Evolutionary conservation across 1,140 invertebrate species (phyloP), one percentile per base, ranked within the genome.

Genomic region (Aphidius ervi): DNA sequence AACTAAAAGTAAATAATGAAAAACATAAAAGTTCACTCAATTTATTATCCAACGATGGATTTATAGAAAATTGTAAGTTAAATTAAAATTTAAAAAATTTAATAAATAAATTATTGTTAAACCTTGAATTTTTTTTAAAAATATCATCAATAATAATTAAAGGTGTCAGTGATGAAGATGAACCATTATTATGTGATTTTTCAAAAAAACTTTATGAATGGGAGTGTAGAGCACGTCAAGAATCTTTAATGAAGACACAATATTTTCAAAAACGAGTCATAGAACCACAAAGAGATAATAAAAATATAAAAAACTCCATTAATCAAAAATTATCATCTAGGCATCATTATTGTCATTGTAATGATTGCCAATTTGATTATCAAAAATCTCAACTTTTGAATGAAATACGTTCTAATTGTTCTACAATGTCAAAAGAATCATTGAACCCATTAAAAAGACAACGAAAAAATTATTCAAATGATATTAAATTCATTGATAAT

Each of bases 221-320:
- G 59, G 54, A 62, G 42, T 37, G 43, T 50, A 46, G 60, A 62
- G 56, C 31, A 49, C 54, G 37, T 6, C 42, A 52, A 41, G 60
- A 31, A 31, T 49, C 52, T 7, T 31, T 55, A 45, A 60, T 60
- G 52, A 60, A 60, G 58, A 60, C 52, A 42, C 57, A 59, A 40
- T 48, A 48, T 9, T 52, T 52, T 49, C 54, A 23, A 45, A 16
- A 16, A 16, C 16, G 16, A 16, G 16, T 16, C 16, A 16, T 16
- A 16, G 16, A 16, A 16, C 1, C 1, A 16, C 16, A 16, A 16
- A 16, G 16, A 16, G 16, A 16, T 16, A 16, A 16, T 16, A 16
- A 16, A 16, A 16, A 16, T 16, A 16, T 16, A 16, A 16, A 16
- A 16, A 16, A 16, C 1, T 16, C 16, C 16, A 16, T 16, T 16